Evolutionary conservation across 2,797 vertebrate genomes (phyloP).

Genomic region (Tapera naevia): DNA sequence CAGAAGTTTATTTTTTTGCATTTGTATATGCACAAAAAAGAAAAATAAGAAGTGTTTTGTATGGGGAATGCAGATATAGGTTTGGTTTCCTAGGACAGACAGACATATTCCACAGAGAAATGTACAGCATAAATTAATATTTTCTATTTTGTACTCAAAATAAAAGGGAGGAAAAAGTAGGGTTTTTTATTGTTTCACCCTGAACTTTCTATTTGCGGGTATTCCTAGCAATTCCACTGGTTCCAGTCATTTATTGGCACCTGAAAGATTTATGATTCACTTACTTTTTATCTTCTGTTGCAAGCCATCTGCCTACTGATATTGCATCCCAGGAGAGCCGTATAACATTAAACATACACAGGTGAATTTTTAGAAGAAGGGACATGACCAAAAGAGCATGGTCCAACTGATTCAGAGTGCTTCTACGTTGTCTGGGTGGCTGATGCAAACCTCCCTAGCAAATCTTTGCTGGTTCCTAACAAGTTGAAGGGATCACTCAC

Average conservation of each 20-base stretch:
- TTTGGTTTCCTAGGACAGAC: not conserved
- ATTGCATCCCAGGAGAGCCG: not conserved
- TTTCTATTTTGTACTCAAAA: not conserved
- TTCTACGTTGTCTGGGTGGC: not conserved
- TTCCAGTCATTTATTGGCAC: not conserved
- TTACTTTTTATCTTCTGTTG: not conserved
- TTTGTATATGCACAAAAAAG: not conserved
- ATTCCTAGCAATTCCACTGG: not conserved
- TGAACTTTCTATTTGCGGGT: not conserved
- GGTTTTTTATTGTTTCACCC: not conserved
- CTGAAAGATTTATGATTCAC: not conserved
- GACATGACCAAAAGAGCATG: not conserved
- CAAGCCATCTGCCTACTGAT: not conserved
- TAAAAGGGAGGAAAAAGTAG: not conserved
- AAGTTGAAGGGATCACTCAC: fast-evolving
- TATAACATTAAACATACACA: not conserved
- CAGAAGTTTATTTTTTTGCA: not conserved
- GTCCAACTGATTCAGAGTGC: fast-evolving
- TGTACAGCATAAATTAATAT: not conserved
- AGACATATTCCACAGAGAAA: not conserved
- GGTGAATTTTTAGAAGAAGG: not conserved
- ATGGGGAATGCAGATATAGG: not conserved
- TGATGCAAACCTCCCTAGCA: not conserved
- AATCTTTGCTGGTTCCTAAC: not conserved
- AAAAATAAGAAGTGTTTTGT: not conserved